These are phyloP conservation scores for Dryobota labecula DNA, from an alignment of 2,888 invertebrate genomes.

Conservation along the genomic window DNA sequence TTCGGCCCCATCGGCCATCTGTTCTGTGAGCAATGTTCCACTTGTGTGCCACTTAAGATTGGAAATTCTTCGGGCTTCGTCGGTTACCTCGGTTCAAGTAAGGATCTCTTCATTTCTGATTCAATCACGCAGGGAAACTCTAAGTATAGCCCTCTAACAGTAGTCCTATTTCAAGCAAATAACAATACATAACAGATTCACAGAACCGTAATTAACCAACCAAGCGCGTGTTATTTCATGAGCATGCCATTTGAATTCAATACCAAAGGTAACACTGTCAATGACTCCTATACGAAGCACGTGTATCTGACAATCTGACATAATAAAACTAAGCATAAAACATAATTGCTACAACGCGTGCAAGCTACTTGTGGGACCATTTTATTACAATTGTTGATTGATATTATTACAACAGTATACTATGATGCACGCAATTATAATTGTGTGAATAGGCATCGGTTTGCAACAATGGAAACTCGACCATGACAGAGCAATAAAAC, in stretches of 20 bases:
- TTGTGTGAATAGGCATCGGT: conserved; percentile 11
- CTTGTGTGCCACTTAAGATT: no score
- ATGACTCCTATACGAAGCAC: neutral
- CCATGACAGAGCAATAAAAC: neutral
- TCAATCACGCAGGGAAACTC: no score
- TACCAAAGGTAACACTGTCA: neutral
- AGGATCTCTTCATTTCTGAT: no score
- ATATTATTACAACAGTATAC: conserved; percentile 14
- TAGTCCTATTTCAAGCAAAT: neutral
- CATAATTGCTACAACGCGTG: conserved; percentile 8
- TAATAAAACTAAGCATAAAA: neutral
- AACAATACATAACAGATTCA: neutral
- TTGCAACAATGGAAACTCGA: conserved; percentile 26
- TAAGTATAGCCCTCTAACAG: no score
- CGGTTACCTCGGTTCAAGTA: no score
- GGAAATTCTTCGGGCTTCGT: no score
- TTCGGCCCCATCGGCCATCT: no score
- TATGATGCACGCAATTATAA: conserved; percentile 11
- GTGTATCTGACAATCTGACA: neutral
- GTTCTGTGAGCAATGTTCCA: no score
- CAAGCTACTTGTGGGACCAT: neutral
- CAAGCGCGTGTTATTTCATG: neutral
- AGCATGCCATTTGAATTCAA: neutral
- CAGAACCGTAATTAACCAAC: neutral
- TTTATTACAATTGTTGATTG: conserved; percentile 6